Evolutionary conservation across 1,140 invertebrate species (phyloP).

Genomic region (Drosophila quadrilineata): DNA sequence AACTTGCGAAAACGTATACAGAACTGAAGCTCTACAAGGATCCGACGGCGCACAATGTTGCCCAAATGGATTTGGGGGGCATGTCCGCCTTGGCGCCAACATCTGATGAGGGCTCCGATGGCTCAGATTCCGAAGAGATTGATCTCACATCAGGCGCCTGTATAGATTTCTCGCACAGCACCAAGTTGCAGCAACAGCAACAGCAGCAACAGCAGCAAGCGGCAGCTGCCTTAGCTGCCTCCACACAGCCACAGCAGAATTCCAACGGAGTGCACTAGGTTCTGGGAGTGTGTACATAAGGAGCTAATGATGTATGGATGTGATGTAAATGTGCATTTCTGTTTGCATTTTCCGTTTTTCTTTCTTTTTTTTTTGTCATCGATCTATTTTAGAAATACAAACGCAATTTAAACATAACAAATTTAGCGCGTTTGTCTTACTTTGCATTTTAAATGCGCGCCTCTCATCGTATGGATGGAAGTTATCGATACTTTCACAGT

Average conservation of each 20-base stretch:
- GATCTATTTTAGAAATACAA: slow-evolving; percentile 46
- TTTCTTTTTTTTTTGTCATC: slow-evolving; percentile 13
- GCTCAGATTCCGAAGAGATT: slow-evolving; percentile 80
- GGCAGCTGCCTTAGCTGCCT: slow-evolving; percentile 15
- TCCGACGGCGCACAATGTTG: slow-evolving; percentile 39
- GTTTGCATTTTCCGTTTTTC: slow-evolving; percentile 13
- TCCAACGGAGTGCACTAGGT: slow-evolving; percentile 61
- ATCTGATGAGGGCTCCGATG: slow-evolving; percentile 69
- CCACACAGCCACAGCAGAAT: slow-evolving; percentile 24
- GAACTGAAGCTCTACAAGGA: slow-evolving; percentile 80
- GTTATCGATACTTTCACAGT: neutral
- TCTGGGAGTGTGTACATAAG: neutral
- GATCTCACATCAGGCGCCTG: slow-evolving; percentile 79
- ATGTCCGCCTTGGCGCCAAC: slow-evolving; percentile 44
- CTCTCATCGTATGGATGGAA: neutral
- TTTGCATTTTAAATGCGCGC: slow-evolving; percentile 15
- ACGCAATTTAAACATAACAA: slow-evolving; percentile 19
- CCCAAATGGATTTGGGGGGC: slow-evolving; percentile 46
- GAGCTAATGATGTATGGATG: slow-evolving; percentile 1
- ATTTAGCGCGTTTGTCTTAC: too few relatives aligned
- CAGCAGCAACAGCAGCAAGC: slow-evolving; percentile 44
- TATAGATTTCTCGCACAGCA: slow-evolving; percentile 80
- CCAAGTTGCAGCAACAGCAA: slow-evolving; percentile 59
- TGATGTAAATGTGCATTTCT: slow-evolving; percentile 40
- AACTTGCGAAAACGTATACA: slow-evolving; percentile 73